Evolutionary conservation across 2,888 invertebrate genomes (phyloP).

Genomic region (Pterostichus madidus): DNA sequence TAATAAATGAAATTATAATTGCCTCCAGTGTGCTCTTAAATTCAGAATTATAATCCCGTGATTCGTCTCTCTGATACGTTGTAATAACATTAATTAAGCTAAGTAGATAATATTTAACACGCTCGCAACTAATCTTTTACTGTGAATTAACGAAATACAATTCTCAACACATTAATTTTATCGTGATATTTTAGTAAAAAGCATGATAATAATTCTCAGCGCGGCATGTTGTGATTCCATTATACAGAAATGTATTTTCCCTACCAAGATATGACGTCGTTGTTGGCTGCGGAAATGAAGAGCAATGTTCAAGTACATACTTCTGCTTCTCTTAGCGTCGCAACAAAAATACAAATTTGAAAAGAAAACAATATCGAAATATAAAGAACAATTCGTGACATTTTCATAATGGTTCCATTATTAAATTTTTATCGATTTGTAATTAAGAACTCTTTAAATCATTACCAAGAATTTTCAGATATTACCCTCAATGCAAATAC

Average conservation of each 20-base stretch:
- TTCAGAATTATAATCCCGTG: background rate
- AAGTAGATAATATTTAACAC: conserved; percentile 52
- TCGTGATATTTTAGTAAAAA: background rate
- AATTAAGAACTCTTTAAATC: background rate
- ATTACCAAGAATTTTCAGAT: background rate
- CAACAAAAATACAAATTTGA: too few species aligned
- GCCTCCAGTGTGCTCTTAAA: background rate
- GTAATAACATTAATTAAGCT: conserved; percentile 44
- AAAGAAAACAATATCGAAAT: background rate
- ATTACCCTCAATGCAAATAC: too few species aligned
- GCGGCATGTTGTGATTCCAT: conserved; percentile 5
- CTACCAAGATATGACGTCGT: conserved; percentile 11
- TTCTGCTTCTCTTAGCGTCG: too few species aligned
- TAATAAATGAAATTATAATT: background rate
- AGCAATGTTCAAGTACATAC: background rate
- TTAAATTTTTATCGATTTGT: conserved; percentile 1
- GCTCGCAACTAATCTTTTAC: conserved; percentile 21
- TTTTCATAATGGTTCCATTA: conserved; percentile 2
- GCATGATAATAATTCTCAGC: conserved; percentile 11
- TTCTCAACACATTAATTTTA: conserved; percentile 37
- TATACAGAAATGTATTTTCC: conserved; percentile 17
- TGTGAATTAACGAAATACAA: conserved; percentile 29
- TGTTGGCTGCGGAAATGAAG: background rate
- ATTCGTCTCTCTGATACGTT: background rate
- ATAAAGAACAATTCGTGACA: conserved; percentile 17